Base-by-base conservation (phyloP, 2,888 invertebrate species). In the Sericinus montela region DNA sequence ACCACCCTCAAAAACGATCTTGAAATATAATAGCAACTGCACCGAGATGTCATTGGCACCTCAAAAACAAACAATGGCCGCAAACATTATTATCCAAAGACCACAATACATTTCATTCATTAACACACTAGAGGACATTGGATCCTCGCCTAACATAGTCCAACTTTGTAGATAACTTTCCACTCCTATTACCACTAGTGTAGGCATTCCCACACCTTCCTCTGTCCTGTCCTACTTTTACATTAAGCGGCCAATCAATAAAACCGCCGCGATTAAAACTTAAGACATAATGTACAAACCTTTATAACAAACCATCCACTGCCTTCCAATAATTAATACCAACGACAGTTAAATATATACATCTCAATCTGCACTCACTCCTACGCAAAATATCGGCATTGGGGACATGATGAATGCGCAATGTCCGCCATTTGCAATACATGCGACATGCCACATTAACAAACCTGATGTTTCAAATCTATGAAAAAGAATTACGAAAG, bases 191-290 rank as follows among this genome's bases (percentile, higher is more conserved):
- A 68, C 66, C 67, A 70, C 67, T 69, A 68, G 53, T 62, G 60
- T 19, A 19, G 65, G 55, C 56, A 57, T 58, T 48, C 32, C 1
- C n/a, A 56, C 54, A 53, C 57, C 59, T 62, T 59, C 70, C 65
- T 63, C 75, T 70, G 54, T 66, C 66, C 69, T 74, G 77, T n/a
- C n/a, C n/a, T n/a, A n/a, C 72, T 66, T 62, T 67, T 72, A 77
- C 67, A 75, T 75, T 69, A 75, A 69, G 72, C 86, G 84, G 83
- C 84, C 72, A 84, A 72, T 86, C 86, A 86, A 86, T 85, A 84
- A 81, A 85, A 85, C 80, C 76, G 78, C 85, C 85, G 85, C 84
- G 73, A 80, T 79, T 77, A 81, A 75, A 80, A 76, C 79, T 72
- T 71, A 72, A 66, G 63, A 69, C 72, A 75, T 75, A 78, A 70